A percentile compares a stretch with the other conserved stretches of the same genome.
phyloP scores from a whole-genome alignment of 2,888 invertebrate species.

The Spatulosminthurus flaviceps region DNA sequence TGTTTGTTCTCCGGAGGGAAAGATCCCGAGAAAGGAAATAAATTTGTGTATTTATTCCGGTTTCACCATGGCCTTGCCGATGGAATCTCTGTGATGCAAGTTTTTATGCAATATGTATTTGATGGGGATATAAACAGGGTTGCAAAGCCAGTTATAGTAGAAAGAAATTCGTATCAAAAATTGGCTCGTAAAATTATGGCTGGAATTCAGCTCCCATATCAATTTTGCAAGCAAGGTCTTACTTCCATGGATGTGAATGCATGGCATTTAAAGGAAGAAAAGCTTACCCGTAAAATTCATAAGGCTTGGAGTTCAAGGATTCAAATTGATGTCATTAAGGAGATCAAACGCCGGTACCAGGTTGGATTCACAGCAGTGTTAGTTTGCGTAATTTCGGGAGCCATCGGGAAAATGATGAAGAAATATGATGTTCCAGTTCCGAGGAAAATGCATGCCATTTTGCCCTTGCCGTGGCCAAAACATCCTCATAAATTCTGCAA shows the following conservation, averaged over 20 bases:
- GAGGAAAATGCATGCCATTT: slow-evolving; percentile 59
- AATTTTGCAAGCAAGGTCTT: slow-evolving; percentile 60
- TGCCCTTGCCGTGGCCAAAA: slow-evolving; percentile 62
- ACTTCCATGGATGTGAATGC: slow-evolving; percentile 56
- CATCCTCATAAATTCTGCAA: slow-evolving; percentile 60
- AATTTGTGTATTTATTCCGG: slow-evolving; percentile 41
- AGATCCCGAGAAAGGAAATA: slow-evolving; percentile 44
- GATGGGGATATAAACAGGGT: slow-evolving; percentile 57
- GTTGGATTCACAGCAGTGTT: slow-evolving; percentile 62
- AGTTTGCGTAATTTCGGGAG: slow-evolving; percentile 57
- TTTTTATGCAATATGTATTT: slow-evolving; percentile 61
- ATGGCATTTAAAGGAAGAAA: slow-evolving; percentile 59
- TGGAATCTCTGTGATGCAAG: slow-evolving; percentile 56
- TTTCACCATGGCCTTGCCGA: slow-evolving; percentile 56
- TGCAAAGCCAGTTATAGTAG: slow-evolving; percentile 53
- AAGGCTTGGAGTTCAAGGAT: slow-evolving; percentile 60
- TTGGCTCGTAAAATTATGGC: slow-evolving; percentile 50
- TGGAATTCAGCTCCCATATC: slow-evolving; percentile 58
- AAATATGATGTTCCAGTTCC: slow-evolving; percentile 57
- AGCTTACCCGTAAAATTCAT: slow-evolving; percentile 55
- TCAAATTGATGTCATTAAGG: slow-evolving; percentile 53
- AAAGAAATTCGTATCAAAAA: slow-evolving; percentile 54
- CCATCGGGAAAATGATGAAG: slow-evolving; percentile 59
- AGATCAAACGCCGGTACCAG: slow-evolving; percentile 53
- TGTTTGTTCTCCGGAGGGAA: slow-evolving; percentile 41